phyloP scores from a whole-genome alignment of 2,888 invertebrate species.

The Anoncus sp. region DNA sequence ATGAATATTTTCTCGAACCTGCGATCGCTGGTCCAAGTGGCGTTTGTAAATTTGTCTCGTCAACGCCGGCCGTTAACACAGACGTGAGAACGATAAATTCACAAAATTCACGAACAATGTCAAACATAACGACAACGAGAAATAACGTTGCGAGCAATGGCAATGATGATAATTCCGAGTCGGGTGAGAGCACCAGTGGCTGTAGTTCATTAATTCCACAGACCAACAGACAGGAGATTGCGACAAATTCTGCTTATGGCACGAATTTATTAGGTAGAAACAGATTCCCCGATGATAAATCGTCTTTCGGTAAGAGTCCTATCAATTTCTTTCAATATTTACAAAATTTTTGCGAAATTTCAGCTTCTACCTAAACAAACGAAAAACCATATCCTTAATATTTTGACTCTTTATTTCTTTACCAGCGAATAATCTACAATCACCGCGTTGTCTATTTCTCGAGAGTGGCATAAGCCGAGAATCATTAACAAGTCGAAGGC shows the following conservation, averaged over 20 bases:
- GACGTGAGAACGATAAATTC: slow-evolving; percentile 69
- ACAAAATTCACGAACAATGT: slow-evolving; percentile 73
- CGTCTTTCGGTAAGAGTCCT: slow-evolving; percentile 77
- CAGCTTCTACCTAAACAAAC: too few species aligned
- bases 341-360: too few species aligned
- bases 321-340: too few species aligned
- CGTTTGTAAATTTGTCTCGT: slow-evolving; percentile 75
- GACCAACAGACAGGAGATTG: slow-evolving; percentile 79
- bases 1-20: slow-evolving; percentile 77
- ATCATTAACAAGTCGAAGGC: slow-evolving; percentile 84
- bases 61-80: slow-evolving; percentile 78
- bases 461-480: slow-evolving; percentile 81
- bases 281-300: slow-evolving; percentile 77
- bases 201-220: slow-evolving; percentile 85
- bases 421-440: slow-evolving; percentile 79
- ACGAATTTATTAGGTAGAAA: slow-evolving; percentile 73
- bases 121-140: slow-evolving; percentile 69
- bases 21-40: slow-evolving; percentile 71
- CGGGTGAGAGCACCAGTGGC: slow-evolving; percentile 86
- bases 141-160: slow-evolving; percentile 78
- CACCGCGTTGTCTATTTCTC: slow-evolving; percentile 80
- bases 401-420: too few species aligned
- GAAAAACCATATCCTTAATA: too few species aligned
- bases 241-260: slow-evolving; percentile 71
- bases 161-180: slow-evolving; percentile 85